These are phyloP conservation scores for Enteromius radiatus DNA, from an alignment of 2,797 vertebrate genomes.

Conservation along the genomic window DNA sequence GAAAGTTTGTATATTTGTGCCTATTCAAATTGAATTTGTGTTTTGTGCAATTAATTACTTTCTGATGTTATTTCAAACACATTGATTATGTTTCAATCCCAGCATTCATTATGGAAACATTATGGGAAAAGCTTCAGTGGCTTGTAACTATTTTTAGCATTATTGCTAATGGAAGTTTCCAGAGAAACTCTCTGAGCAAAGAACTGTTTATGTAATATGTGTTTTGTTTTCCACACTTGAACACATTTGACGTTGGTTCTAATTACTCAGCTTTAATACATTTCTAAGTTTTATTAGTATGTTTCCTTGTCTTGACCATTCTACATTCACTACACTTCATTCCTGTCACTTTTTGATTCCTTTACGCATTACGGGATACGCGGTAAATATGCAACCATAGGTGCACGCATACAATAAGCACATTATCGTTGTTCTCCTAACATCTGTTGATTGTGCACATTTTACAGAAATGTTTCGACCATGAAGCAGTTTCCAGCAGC, in stretches of 20 bases:
- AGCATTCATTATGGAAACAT: conserved; percentile 4
- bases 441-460: background rate
- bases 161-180: conserved; percentile 29
- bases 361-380: background rate
- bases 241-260: background rate
- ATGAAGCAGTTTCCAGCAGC: background rate
- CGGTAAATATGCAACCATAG: background rate
- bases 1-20: background rate
- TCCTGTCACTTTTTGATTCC: background rate
- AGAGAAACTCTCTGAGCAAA: conserved; percentile 28
- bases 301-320: background rate
- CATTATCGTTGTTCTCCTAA: background rate
- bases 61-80: background rate
- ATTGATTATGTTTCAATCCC: background rate
- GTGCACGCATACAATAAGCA: background rate
- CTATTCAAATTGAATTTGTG: background rate
- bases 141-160: conserved; percentile 42
- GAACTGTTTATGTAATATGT: conserved; percentile 4
- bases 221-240: background rate
- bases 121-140: conserved; percentile 1
- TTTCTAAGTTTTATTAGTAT: background rate
- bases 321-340: background rate
- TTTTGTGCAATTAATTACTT: background rate
- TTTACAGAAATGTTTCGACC: background rate
- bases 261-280: background rate